phyloP scores from a whole-genome alignment of 2,888 invertebrate species.

The Luffia ferchaultella region DNA sequence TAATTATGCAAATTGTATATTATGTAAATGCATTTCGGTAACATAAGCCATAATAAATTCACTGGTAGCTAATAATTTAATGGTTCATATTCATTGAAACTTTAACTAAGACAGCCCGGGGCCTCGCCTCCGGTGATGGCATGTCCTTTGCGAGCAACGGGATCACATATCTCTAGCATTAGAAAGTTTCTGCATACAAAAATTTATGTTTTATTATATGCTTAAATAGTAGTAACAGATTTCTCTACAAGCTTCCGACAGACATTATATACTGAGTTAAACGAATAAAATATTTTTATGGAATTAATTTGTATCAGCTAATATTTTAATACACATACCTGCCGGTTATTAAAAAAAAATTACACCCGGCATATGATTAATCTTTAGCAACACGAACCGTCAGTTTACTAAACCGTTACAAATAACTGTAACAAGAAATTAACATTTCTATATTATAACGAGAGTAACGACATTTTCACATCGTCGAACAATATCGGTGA shows the following conservation, averaged over 20 bases:
- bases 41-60: background rate
- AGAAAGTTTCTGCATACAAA: too few species aligned
- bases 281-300: too few species aligned
- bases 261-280: too few species aligned
- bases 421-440: background rate
- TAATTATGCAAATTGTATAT: background rate
- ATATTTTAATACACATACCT: too few species aligned
- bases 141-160: too few species aligned
- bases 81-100: background rate
- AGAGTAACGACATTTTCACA: background rate
- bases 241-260: too few species aligned
- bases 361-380: too few species aligned
- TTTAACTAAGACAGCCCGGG: background rate
- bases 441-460: background rate
- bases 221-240: too few species aligned
- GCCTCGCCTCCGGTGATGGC: background rate
- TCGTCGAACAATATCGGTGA: background rate
- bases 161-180: too few species aligned
- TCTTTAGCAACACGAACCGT: background rate
- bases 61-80: background rate
- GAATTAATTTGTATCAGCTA: too few species aligned
- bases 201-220: too few species aligned
- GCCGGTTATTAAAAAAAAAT: too few species aligned
- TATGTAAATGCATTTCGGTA: background rate
- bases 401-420: background rate